phyloP scores from a whole-genome alignment of 92 coral and sea anemone genomes.

The Porites rus region DNA sequence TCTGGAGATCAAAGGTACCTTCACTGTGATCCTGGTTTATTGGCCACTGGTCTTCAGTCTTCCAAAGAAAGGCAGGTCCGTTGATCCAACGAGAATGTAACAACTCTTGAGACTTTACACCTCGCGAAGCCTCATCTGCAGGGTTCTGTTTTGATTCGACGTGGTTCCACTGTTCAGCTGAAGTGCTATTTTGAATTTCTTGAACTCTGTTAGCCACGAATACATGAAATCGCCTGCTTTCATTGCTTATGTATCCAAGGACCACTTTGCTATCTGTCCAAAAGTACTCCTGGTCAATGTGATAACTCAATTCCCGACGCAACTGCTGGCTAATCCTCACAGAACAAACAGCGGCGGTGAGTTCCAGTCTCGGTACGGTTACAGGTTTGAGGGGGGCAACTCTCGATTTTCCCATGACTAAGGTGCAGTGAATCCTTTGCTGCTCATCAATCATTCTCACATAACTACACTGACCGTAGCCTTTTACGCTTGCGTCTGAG shows the following conservation, averaged over 20 bases:
- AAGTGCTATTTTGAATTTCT: conserved; percentile 41
- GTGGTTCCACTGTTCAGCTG: not conserved
- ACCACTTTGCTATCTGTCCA: conserved; percentile 69
- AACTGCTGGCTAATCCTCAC: not conserved
- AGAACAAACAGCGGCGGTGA: conserved; percentile 23
- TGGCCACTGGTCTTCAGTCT: too few relatives aligned
- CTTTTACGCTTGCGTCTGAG: conserved; percentile 21
- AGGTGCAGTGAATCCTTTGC: conserved; percentile 48
- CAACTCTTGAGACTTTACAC: too few relatives aligned
- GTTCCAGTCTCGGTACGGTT: conserved; percentile 55
- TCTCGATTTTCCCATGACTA: conserved; percentile 49
- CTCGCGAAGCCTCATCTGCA: too few relatives aligned
- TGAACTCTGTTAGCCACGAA: conserved; percentile 63
- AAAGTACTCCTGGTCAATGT: conserved; percentile 22
- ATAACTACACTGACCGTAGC: conserved; percentile 69
- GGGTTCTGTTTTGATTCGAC: conserved; percentile 58
- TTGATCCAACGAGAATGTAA: too few relatives aligned
- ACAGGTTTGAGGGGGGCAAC: conserved; percentile 36
- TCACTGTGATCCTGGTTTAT: too few relatives aligned
- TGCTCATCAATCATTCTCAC: conserved; percentile 38
- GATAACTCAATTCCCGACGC: not conserved
- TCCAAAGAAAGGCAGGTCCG: too few relatives aligned
- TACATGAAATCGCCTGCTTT: conserved; percentile 55
- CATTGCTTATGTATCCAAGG: conserved; percentile 60
- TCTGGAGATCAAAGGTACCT: too few relatives aligned